These are phyloP conservation scores for Vandiemenella viatica DNA, from an alignment of 2,888 invertebrate genomes.

Conservation along the genomic window DNA sequence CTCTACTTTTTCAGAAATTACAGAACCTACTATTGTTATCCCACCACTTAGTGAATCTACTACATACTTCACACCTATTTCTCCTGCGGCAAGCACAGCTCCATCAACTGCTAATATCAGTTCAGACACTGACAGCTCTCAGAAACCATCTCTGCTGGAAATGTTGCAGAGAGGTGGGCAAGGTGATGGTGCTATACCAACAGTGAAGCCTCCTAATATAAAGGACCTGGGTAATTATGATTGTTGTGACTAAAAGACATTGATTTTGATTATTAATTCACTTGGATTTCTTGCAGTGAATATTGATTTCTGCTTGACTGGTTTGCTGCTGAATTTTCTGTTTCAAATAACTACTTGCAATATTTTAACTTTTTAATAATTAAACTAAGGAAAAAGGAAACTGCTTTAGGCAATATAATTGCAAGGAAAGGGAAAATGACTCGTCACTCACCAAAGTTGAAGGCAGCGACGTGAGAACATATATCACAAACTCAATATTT, in stretches of 20 bases:
- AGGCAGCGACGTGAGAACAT: no score
- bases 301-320: no score
- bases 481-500: no score
- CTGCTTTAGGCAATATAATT: no score
- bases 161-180: conserved; percentile 45
- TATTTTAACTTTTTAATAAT: no score
- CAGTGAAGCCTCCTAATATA: conserved; percentile 22
- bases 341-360: no score
- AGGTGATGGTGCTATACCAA: conserved; percentile 9
- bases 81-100: conserved; percentile 33
- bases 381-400: no score
- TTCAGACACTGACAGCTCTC: neutral
- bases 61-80: conserved; percentile 54
- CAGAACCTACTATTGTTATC: conserved; percentile 30
- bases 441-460: no score
- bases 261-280: neutral
- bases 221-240: conserved; percentile 29
- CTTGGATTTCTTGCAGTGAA: no score
- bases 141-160: conserved; percentile 43
- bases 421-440: no score
- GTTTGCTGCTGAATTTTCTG: no score
- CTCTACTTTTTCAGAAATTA: conserved; percentile 28
- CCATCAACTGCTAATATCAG: conserved; percentile 26
- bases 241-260: no score
- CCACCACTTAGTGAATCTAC: conserved; percentile 32